Evolutionary conservation across 2,888 invertebrate species (phyloP).

Genomic region (Andrena hattorfiana): DNA sequence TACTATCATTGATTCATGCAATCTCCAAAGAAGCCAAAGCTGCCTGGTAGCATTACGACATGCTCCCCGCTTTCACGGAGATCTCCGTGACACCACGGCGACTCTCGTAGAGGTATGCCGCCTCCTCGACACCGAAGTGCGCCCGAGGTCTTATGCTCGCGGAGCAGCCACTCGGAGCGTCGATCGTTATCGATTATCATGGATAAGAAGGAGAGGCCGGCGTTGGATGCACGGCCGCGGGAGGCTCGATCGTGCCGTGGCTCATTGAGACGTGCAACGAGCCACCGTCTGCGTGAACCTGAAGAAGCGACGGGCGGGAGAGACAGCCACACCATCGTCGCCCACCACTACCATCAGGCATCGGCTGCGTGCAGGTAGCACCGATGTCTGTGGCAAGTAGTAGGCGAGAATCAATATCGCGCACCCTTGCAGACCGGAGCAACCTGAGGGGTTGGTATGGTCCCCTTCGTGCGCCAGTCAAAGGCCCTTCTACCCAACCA

Average conservation of each 20-base stretch:
- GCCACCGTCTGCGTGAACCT: constrained; percentile 40
- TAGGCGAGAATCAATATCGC: constrained; percentile 79
- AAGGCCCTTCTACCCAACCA: constrained; percentile 63
- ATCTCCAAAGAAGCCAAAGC: not conserved
- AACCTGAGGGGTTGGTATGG: constrained; percentile 71
- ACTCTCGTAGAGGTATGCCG: constrained; percentile 41
- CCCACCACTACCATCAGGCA: constrained; percentile 23
- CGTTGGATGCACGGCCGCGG: constrained; percentile 3
- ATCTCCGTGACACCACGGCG: constrained; percentile 13
- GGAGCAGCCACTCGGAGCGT: constrained; percentile 48
- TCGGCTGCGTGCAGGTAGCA: constrained; percentile 40
- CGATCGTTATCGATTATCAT: constrained; percentile 67
- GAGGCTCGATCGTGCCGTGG: constrained; percentile 66
- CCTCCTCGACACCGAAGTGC: constrained; percentile 48
- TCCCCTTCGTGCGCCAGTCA: constrained; percentile 70
- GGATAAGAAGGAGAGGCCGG: constrained; percentile 4
- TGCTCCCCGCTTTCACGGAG: constrained; percentile 34
- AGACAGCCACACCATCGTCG: constrained; percentile 42
- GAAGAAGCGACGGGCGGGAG: constrained; percentile 54
- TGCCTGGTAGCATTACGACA: constrained; percentile 40
- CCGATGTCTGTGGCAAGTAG: constrained; percentile 58
- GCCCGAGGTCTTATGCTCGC: constrained; percentile 54
- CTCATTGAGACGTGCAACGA: constrained; percentile 75
- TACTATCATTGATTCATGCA: not conserved
- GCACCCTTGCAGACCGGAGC: constrained; percentile 71